These are phyloP conservation scores for Scomber colias DNA, from an alignment of 2,113 vertebrate genomes.

Conservation along the genomic window DNA sequence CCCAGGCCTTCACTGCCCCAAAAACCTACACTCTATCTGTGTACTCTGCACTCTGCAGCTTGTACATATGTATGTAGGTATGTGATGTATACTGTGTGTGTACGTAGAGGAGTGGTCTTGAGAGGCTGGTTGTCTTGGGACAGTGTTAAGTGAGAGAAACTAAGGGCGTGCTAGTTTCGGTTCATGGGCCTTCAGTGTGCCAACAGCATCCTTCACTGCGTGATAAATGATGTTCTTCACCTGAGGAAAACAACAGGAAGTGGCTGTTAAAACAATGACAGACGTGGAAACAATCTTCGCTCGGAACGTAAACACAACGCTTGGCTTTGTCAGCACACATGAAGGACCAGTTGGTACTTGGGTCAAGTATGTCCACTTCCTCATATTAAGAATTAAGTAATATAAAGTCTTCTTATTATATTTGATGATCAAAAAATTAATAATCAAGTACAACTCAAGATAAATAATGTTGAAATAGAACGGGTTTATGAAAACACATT, in stretches of 20 bases:
- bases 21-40: slow-evolving; percentile 58
- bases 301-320: too few species aligned
- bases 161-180: slow-evolving; percentile 95
- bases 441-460: too few species aligned
- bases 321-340: too few species aligned
- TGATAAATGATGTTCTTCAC: slow-evolving; percentile 99
- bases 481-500: too few species aligned
- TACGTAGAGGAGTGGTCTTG: slow-evolving; percentile 69
- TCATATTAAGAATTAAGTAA: too few species aligned
- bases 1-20: slow-evolving; percentile 39
- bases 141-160: slow-evolving; percentile 59
- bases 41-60: slow-evolving; percentile 61
- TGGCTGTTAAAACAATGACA: background rate
- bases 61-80: slow-evolving; percentile 46
- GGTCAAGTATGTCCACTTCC: too few species aligned
- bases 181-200: slow-evolving; percentile 97
- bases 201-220: slow-evolving; percentile 98
- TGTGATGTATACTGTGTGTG: slow-evolving; percentile 46
- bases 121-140: slow-evolving; percentile 65
- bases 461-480: too few species aligned
- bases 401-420: too few species aligned
- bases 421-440: too few species aligned
- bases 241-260: slow-evolving; percentile 75
- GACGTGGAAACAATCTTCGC: background rate
- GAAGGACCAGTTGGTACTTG: too few species aligned